Percentiles rank a stretch among this genome's conserved stretches.
Conservation (phyloP, 2,888 invertebrate genomes). For the Boloria euphrosyne region DNA sequence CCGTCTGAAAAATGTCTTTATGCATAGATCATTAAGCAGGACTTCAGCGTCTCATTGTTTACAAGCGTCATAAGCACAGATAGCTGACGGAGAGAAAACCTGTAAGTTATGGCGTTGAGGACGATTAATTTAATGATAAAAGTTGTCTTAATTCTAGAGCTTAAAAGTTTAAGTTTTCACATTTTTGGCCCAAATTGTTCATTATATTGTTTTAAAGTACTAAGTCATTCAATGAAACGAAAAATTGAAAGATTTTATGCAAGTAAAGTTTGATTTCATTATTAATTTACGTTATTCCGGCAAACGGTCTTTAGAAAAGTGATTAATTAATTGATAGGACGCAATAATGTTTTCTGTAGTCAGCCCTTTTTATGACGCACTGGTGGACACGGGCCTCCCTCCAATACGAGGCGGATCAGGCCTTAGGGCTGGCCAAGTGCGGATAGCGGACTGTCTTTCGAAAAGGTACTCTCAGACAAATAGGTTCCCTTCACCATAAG, state of each 20-base stretch:
- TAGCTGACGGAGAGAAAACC: constrained; percentile 19
- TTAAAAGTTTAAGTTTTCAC: constrained; percentile 11
- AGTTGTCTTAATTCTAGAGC: constrained; percentile 2
- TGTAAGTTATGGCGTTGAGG: constrained; percentile 27
- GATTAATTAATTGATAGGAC: neutral
- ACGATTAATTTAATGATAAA: constrained; percentile 19
- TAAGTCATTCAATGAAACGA: no score
- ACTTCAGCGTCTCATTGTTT: constrained; percentile 22
- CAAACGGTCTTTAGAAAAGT: neutral
- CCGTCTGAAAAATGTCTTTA: constrained; percentile 24
- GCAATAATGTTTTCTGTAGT: no score
- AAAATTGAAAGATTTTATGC: no score
- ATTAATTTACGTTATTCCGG: no score
- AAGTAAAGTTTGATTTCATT: no score
- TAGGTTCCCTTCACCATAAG: no score
- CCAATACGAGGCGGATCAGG: no score
- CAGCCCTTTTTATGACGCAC: no score
- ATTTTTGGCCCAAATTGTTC: neutral
- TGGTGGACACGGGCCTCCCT: no score
- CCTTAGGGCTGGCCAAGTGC: no score
- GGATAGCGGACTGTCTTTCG: no score
- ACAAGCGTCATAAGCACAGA: constrained; percentile 22
- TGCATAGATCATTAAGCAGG: constrained; percentile 22
- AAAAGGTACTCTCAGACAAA: no score
- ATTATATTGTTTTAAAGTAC: neutral